Conservation (phyloP, 2,888 invertebrate genomes). For the Ochropleura plecta region DNA sequence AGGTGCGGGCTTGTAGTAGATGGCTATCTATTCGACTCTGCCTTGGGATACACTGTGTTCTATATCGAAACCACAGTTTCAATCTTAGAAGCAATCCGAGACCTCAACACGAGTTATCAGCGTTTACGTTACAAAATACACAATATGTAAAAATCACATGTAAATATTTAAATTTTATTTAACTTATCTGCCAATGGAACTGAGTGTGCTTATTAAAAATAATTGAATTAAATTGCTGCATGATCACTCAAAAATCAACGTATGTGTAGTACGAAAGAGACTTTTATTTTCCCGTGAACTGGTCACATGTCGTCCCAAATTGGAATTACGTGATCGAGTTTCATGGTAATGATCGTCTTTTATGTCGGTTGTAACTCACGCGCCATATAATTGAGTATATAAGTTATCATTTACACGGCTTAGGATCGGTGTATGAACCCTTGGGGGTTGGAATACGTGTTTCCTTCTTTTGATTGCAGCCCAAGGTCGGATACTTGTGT, state of each 20-base stretch:
- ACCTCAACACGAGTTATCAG: too few relatives aligned
- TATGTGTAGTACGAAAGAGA: constrained; percentile 41
- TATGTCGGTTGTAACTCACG: constrained; percentile 72
- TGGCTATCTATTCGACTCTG: constrained; percentile 9
- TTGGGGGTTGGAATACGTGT: constrained; percentile 29
- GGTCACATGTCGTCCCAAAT: constrained; percentile 71
- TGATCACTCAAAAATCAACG: too few relatives aligned
- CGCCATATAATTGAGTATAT: constrained; percentile 70
- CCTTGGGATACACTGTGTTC: constrained; percentile 13
- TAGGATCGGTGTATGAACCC: constrained; percentile 40
- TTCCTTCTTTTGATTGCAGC: constrained; percentile 27
- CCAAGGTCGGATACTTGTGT: constrained; percentile 16
- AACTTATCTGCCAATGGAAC: too few relatives aligned
- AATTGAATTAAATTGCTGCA: too few relatives aligned
- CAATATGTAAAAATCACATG: too few relatives aligned
- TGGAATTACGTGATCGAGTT: constrained; percentile 73
- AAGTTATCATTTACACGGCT: constrained; percentile 60
- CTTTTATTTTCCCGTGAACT: constrained; percentile 69
- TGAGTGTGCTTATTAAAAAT: too few relatives aligned
- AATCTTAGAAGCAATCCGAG: constrained; percentile 43
- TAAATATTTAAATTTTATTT: too few relatives aligned
- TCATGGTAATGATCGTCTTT: constrained; percentile 71
- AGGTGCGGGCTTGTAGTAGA: background rate
- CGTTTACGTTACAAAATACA: too few relatives aligned
- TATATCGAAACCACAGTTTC: constrained; percentile 41